Base-by-base conservation (phyloP, 2,888 invertebrate genomes). In the Parelbella ahira region DNA sequence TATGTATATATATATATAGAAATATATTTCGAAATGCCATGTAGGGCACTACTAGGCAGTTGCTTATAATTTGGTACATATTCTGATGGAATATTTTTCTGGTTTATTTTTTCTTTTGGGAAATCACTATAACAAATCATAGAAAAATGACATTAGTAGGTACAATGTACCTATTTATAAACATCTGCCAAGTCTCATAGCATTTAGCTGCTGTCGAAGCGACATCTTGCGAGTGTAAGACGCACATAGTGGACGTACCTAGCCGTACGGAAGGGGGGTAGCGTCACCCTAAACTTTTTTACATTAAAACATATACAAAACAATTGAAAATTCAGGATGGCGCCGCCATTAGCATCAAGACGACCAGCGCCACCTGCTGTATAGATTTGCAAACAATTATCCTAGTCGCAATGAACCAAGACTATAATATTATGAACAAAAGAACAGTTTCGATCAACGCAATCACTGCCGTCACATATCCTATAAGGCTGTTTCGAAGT, bases 361-460 rank as follows among this genome's bases (percentile, higher is more conserved):
- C 80, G 73, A 80, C 71, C 83, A 84, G 78, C 84, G 84, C 86
- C 82, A 83, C 75, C 84, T 83, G 80, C 71, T 62, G 4, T 53
- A 10, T 34, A 37, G 32, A 13, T 28, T 42, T 25, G 32, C 27
- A 39, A 23, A 49, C 25, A 34, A 13, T 3, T 15, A 39, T 8
- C 52, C 29, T 6, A 23, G 6, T 30, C 8, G 10, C 4, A 11
- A 39, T 7, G n/a, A 24, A 21, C n/a, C n/a, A n/a, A n/a, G n/a
- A n/a, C n/a, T n/a, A n/a, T n/a, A n/a, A n/a, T n/a, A n/a, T n/a
- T n/a, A n/a, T n/a, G n/a, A n/a, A n/a, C n/a, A n/a, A n/a, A n/a
- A n/a, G n/a, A n/a, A n/a, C n/a, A n/a, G n/a, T n/a, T n/a, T 24
- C 11, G 39, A 30, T 49, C 50, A 62, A 49, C 63, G 73, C 83